phyloP scores from a whole-genome alignment of 2,888 invertebrate species.

The Schizaphis graminum region DNA sequence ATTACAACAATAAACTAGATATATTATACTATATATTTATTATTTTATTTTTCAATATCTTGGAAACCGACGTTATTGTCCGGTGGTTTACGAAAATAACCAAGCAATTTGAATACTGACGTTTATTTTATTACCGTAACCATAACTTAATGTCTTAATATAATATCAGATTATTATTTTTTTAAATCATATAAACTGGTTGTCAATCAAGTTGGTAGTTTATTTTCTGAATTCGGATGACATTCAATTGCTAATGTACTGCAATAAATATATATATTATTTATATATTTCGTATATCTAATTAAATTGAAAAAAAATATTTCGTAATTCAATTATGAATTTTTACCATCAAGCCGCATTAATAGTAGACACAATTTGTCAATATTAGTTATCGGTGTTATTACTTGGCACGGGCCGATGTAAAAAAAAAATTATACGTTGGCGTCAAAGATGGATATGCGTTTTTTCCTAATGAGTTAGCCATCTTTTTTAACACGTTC shows the following conservation, averaged over 20 bases:
- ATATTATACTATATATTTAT: neutral
- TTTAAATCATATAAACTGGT: neutral
- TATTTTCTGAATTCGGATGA: neutral
- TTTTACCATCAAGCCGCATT: neutral
- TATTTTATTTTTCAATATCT: too few species aligned
- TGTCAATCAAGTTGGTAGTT: neutral
- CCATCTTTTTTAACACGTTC: neutral
- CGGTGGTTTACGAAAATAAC: too few species aligned
- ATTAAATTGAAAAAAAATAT: neutral
- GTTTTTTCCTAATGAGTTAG: neutral
- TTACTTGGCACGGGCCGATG: neutral
- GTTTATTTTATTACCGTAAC: too few species aligned
- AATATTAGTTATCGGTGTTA: too few species aligned
- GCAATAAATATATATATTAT: too few species aligned
- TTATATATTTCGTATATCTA: too few species aligned
- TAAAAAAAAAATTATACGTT: neutral
- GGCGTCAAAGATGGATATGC: neutral
- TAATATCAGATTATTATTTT: too few species aligned
- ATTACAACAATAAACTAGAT: too few species aligned
- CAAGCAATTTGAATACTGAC: too few species aligned
- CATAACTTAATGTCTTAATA: too few species aligned
- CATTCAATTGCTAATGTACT: too few species aligned
- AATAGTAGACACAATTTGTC: neutral
- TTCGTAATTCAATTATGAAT: neutral
- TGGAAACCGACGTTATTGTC: too few species aligned